phyloP scores from a whole-genome alignment of 2,113 vertebrate species.

The Sapayoa aenigma region DNA sequence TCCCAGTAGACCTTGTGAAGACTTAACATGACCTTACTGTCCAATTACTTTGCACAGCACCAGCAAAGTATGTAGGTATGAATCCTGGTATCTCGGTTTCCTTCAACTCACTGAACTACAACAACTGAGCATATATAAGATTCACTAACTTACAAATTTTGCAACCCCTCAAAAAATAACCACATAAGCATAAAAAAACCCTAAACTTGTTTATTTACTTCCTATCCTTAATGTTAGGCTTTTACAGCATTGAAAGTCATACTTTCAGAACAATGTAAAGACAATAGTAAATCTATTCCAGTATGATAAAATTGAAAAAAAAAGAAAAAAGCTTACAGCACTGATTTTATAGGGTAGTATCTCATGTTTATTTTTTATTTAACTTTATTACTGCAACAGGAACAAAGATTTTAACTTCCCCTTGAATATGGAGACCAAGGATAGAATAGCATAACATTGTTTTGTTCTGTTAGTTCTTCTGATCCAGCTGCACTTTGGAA shows the following conservation, averaged over 20 bases:
- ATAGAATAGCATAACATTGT: rapidly evolving
- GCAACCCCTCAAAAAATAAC: neutral
- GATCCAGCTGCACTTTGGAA: neutral
- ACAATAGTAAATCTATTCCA: neutral
- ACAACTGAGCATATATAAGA: neutral
- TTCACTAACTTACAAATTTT: neutral
- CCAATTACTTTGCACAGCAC: neutral
- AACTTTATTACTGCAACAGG: neutral
- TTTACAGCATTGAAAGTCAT: neutral
- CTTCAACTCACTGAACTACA: neutral
- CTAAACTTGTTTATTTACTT: neutral
- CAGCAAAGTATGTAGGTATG: rapidly evolving
- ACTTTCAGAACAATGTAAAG: neutral
- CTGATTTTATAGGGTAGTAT: neutral
- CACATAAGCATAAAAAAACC: rapidly evolving
- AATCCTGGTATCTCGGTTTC: neutral
- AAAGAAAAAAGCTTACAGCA: neutral
- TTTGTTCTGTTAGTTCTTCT: neutral
- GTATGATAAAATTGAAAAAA: neutral
- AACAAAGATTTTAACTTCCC: neutral
- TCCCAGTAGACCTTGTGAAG: neutral
- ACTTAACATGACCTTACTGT: neutral
- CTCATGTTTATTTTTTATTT: neutral
- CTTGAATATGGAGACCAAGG: neutral
- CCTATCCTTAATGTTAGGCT: neutral